phyloP scores from a whole-genome alignment of 2,888 invertebrate genomes.

The Xestoiulus laeticollis region DNA sequence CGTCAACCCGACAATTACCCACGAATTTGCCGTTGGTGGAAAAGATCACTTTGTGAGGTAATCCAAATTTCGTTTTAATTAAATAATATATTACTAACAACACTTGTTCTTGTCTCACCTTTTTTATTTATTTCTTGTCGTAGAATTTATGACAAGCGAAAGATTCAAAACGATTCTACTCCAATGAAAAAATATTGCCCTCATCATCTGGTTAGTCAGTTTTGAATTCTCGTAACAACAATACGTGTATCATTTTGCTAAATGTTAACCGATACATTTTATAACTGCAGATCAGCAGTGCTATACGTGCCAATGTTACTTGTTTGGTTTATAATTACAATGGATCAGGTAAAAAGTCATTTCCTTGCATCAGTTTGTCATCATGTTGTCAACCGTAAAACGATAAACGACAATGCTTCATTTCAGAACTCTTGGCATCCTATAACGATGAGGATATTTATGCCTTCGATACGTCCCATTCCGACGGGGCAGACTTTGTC shows the following conservation, averaged over 20 bases:
- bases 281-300: conserved; percentile 61
- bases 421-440: conserved; percentile 82
- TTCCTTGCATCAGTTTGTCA: background rate
- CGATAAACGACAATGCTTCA: background rate
- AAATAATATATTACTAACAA: background rate
- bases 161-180: conserved; percentile 59
- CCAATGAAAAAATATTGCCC: conserved; percentile 73
- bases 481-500: conserved; percentile 69
- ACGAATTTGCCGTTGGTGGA: conserved; percentile 85
- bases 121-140: conserved; percentile 53
- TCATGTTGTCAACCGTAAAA: background rate
- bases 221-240: background rate
- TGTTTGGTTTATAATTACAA: conserved; percentile 91
- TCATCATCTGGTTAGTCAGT: conserved; percentile 66
- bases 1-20: conserved; percentile 79
- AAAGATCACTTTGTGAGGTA: conserved; percentile 77
- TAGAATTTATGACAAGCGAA: conserved; percentile 62
- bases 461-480: conserved; percentile 76
- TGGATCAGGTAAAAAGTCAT: conserved; percentile 70
- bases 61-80: background rate
- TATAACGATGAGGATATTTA: conserved; percentile 95
- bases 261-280: background rate
- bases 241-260: background rate
- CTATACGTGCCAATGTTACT: conserved; percentile 75
- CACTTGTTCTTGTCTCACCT: background rate